Evolutionary conservation across 2,888 invertebrate species (phyloP).

Genomic region (Philhelius pedissequus): DNA sequence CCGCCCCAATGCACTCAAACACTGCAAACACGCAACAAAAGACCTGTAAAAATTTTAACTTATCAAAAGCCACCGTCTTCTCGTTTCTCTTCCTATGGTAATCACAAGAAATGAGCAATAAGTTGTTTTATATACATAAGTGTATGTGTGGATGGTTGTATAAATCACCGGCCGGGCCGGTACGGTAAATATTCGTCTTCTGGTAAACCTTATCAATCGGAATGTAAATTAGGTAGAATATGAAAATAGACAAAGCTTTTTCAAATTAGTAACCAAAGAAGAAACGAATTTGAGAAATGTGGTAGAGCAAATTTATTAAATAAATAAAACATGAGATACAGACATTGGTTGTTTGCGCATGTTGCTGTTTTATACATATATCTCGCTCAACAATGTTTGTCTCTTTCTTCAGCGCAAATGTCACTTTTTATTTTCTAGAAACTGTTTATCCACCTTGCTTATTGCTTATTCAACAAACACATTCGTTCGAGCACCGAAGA

Average conservation of each 20-base stretch:
- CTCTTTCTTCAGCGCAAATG: constrained; percentile 36
- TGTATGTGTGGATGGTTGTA: not conserved
- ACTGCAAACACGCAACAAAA: constrained; percentile 22
- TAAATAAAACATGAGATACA: not conserved
- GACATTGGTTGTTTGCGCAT: not conserved
- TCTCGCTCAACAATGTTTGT: not conserved
- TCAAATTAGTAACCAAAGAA: constrained; percentile 12
- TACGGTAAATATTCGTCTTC: too few species aligned
- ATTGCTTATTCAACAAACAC: not conserved
- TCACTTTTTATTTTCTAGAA: constrained; percentile 29
- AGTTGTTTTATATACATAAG: not conserved
- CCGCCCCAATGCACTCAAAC: constrained; percentile 15
- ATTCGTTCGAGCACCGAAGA: not conserved
- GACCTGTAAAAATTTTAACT: not conserved
- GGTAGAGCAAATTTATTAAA: not conserved
- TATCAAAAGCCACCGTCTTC: not conserved
- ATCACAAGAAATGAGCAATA: constrained; percentile 5
- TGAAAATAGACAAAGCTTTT: constrained; percentile 29
- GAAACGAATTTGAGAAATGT: constrained; percentile 2
- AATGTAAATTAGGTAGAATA: not conserved
- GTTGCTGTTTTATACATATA: not conserved
- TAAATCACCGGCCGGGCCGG: constrained; percentile 41
- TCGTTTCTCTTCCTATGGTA: not conserved
- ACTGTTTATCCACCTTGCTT: constrained; percentile 42
- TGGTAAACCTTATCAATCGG: constrained; percentile 20